These are phyloP conservation scores for Gobio gobio DNA, from an alignment of 2,113 vertebrate species.

Conservation along the genomic window DNA sequence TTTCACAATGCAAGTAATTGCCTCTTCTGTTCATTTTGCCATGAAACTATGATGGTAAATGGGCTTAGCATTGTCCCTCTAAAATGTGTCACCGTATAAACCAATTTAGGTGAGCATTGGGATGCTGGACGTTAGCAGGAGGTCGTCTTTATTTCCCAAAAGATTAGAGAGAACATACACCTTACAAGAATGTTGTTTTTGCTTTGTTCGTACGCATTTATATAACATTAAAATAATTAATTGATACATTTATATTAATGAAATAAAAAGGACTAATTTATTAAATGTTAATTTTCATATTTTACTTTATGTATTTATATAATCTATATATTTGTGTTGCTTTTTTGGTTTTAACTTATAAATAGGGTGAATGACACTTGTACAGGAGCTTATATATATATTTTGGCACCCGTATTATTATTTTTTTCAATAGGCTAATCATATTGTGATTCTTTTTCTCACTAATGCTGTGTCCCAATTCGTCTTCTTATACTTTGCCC, in stretches of 20 bases:
- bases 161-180: background rate
- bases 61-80: background rate
- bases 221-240: background rate
- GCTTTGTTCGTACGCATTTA: background rate
- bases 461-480: background rate
- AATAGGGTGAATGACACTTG: too few relatives aligned
- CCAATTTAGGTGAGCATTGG: background rate
- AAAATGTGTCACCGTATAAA: background rate
- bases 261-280: background rate
- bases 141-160: background rate
- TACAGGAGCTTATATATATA: too few relatives aligned
- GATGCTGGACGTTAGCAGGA: background rate
- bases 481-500: too few relatives aligned
- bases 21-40: slow-evolving; percentile 6
- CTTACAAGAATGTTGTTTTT: background rate
- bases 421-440: background rate
- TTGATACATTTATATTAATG: background rate
- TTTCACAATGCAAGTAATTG: slow-evolving; percentile 31
- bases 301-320: too few relatives aligned
- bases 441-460: background rate
- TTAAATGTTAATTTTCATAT: too few relatives aligned
- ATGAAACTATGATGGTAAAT: background rate
- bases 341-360: too few relatives aligned
- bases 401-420: background rate
- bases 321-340: too few relatives aligned